Percentiles rank a stretch among this genome's conserved stretches.
phyloP scores from a whole-genome alignment of 2,113 vertebrate species.

The Oncorhynchus keta region DNA sequence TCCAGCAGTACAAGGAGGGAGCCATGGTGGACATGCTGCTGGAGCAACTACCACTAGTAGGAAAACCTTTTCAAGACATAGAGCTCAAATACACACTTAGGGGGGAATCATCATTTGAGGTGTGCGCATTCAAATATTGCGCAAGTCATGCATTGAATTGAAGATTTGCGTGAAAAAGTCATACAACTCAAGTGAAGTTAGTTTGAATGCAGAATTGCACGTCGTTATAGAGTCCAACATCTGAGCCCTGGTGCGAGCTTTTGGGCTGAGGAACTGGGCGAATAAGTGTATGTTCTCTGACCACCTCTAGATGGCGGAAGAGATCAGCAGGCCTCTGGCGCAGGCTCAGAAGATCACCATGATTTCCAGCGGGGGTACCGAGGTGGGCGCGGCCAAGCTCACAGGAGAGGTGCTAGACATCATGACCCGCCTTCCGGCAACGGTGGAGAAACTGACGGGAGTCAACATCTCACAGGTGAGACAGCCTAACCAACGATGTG shows the following conservation, averaged over 20 bases:
- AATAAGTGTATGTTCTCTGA: neutral
- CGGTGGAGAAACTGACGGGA: constrained; percentile 84
- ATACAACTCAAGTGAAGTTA: too few relatives aligned
- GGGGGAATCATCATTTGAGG: too few relatives aligned
- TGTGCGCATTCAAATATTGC: too few relatives aligned
- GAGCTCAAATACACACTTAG: too few relatives aligned
- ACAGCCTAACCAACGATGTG: too few relatives aligned
- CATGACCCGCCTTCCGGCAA: constrained; percentile 79
- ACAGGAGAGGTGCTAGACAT: constrained; percentile 86
- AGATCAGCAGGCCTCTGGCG: constrained; percentile 85
- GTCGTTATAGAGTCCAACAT: too few relatives aligned
- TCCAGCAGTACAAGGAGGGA: constrained; percentile 84
- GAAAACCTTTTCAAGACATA: neutral
- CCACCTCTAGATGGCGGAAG: constrained; percentile 79
- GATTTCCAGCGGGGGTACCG: constrained; percentile 80
- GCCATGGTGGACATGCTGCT: constrained; percentile 91
- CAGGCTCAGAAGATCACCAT: constrained; percentile 81
- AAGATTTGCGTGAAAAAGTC: too few relatives aligned
- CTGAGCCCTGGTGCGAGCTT: too few relatives aligned
- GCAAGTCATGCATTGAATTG: too few relatives aligned
- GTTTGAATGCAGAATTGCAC: too few relatives aligned
- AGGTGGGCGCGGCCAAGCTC: constrained; percentile 82
- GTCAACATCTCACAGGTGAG: constrained; percentile 84
- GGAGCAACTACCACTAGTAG: constrained; percentile 85
- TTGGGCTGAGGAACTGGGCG: too few relatives aligned